Conservation (phyloP, 2,888 invertebrate species). For the Lepidocyrtinus sp. region DNA sequence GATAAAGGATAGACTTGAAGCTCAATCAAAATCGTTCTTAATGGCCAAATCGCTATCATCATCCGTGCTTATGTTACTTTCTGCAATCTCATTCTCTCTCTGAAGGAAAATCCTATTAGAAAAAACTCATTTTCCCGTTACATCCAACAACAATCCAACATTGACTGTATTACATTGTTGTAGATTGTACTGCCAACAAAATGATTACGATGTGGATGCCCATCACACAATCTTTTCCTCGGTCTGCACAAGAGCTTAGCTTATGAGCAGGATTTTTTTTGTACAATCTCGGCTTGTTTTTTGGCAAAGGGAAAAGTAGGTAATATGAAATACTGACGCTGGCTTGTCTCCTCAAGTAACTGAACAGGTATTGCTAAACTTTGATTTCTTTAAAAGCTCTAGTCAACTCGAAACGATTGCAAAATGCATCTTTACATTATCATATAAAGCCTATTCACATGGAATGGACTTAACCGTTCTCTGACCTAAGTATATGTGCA, state of each 20-base stretch:
- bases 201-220: too few species aligned
- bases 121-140: background rate
- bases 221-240: too few species aligned
- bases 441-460: background rate
- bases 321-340: background rate
- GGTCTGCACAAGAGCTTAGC: too few species aligned
- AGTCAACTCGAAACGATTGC: background rate
- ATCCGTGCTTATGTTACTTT: background rate
- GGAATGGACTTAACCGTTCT: background rate
- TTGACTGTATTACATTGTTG: too few species aligned
- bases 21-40: too few species aligned
- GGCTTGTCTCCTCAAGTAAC: background rate
- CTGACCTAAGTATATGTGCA: too few species aligned
- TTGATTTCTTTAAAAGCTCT: background rate
- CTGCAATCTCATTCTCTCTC: background rate
- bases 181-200: too few species aligned
- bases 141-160: too few species aligned
- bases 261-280: background rate
- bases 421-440: too few species aligned
- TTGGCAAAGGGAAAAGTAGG: background rate
- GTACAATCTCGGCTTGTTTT: background rate
- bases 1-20: too few species aligned
- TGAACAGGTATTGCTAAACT: background rate
- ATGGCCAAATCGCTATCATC: too few species aligned
- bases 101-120: background rate